A percentile compares a stretch with the other conserved stretches of the same genome.
These are phyloP conservation scores for Baryphthengus martii DNA, from an alignment of 2,113 vertebrate species.

Conservation along the genomic window DNA sequence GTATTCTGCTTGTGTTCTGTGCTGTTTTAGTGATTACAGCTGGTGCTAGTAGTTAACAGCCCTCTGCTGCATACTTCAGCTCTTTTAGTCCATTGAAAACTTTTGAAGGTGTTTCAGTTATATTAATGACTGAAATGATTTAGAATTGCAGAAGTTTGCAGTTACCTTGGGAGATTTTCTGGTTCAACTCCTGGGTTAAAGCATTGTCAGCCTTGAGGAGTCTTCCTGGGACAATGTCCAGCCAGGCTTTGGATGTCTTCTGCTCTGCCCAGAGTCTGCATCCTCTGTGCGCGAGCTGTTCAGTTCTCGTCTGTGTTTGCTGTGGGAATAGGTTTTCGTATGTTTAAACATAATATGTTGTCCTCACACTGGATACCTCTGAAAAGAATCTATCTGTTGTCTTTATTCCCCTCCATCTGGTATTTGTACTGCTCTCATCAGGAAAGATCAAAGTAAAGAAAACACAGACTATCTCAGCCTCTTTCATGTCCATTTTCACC, in stretches of 20 bases:
- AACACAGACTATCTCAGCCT: background rate
- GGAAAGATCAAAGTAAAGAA: background rate
- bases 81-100: background rate
- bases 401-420: background rate
- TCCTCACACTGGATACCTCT: background rate
- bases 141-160: background rate
- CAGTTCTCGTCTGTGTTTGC: background rate
- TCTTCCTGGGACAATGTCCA: rapidly evolving
- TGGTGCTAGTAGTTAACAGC: background rate
- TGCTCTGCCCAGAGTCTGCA: background rate
- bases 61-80: background rate
- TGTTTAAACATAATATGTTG: background rate
- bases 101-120: background rate
- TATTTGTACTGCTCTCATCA: background rate
- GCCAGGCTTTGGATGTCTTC: background rate
- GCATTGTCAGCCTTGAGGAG: background rate
- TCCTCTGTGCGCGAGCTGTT: rapidly evolving
- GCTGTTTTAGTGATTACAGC: background rate
- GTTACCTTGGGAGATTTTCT: background rate
- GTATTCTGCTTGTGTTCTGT: background rate
- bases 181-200: background rate
- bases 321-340: rapidly evolving
- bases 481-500: background rate
- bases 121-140: background rate
- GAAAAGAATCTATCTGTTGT: background rate